Evolutionary conservation across 2,888 invertebrate genomes (phyloP), one percentile per base, ranked within the genome.

Genomic region (Sarcophaga subvicina): DNA sequence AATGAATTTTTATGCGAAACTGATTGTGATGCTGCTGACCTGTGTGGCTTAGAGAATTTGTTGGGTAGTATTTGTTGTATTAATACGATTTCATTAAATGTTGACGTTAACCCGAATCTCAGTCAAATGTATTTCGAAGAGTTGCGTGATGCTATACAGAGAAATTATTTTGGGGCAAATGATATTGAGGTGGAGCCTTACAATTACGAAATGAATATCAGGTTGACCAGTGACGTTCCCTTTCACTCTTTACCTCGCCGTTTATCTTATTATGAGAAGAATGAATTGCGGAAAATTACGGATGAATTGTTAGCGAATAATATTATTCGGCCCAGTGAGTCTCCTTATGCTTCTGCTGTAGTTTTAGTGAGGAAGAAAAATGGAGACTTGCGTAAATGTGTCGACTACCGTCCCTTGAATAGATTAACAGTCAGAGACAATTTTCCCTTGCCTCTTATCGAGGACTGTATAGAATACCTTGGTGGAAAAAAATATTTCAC

Each of bases 321-420:
- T 27, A 27, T 27, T 27, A 27, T 27, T 27, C 27, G 5, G 27
- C 4, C 27, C 27, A 27, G 27, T 27, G 27, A 27, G 27, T 27
- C 27, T 27, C 27, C 64, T 6, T 25, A 64, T 64, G 64, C 71
- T 20, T 71, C 71, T n/a, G 22, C 25, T 25, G 25, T 71, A 71
- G 71, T 71, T 6, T 49, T 71, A 25, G 54, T 54, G 22, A 49
- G 12, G 54, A 71, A 71, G 20, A 73, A 63, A 20, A 83, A 64
- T 49, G 86, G 82, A n/a, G 71, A 79, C 14, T 17, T 82, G 8
- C 63, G 86, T 22, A 78, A 78, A 75, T 85, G 85, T 22, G 27
- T 27, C 5, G 27, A 27, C 4, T 27, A 27, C 27, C 27, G 27
- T 27, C 27, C 4, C 27, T 27, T 27, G 5, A 27, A 27, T 5